Conservation (phyloP, 2,888 invertebrate genomes). For the Crematogaster levior region DNA sequence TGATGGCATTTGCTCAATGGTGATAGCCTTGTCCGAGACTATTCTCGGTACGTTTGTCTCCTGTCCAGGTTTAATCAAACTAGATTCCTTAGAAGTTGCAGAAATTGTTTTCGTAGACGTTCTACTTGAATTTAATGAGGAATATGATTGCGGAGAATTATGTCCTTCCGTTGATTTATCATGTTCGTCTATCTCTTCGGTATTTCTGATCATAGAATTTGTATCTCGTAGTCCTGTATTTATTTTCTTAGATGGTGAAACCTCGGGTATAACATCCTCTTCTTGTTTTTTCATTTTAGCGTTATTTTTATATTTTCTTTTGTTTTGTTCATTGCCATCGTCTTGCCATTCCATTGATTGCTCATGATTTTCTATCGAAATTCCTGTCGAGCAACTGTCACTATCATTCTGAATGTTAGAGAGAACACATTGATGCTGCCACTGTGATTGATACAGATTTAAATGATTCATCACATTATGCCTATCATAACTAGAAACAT, state of each 20-base stretch:
- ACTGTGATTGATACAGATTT: neutral
- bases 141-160: neutral
- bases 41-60: slow-evolving; percentile 74
- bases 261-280: slow-evolving; percentile 71
- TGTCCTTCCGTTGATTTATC: neutral
- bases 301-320: slow-evolving; percentile 48
- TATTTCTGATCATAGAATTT: slow-evolving; percentile 66
- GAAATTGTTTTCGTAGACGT: neutral
- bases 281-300: slow-evolving; percentile 61
- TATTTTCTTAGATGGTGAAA: neutral
- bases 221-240: neutral
- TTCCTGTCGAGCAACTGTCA: neutral
- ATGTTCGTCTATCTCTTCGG: slow-evolving; percentile 52
- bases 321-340: slow-evolving; percentile 41
- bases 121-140: neutral
- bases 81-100: neutral
- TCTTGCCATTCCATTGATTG: slow-evolving; percentile 5
- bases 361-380: neutral
- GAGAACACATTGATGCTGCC: neutral
- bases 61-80: neutral
- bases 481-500: slow-evolving; percentile 2
- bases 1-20: slow-evolving; percentile 76
- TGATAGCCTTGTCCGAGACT: slow-evolving; percentile 79
- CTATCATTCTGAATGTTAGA: neutral
- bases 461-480: neutral